A percentile compares a stretch with the other conserved stretches of the same genome.
Conservation (phyloP, 2,888 invertebrate genomes). For the Myopa tessellatipennis region DNA sequence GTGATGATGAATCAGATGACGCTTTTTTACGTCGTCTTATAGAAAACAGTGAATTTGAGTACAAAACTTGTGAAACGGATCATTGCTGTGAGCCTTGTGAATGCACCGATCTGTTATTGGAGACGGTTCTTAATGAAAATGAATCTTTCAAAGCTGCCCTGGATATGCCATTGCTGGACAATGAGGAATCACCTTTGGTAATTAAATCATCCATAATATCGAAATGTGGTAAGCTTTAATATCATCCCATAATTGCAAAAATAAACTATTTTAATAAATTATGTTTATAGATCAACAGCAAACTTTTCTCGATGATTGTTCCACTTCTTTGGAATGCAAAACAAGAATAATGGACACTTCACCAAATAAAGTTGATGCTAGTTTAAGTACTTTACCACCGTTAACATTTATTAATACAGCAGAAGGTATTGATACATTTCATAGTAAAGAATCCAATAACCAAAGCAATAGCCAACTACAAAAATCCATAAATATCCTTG, state of each 20-base stretch:
- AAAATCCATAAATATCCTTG: background rate
- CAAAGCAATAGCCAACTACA: background rate
- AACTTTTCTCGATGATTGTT: background rate
- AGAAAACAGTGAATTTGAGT: conserved; percentile 44
- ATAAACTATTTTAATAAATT: background rate
- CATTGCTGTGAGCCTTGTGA: conserved; percentile 1
- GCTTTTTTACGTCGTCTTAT: conserved; percentile 46
- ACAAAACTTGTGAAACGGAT: conserved; percentile 25
- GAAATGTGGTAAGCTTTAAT: conserved; percentile 6
- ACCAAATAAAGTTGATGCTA: background rate
- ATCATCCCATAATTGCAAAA: background rate
- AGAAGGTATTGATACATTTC: background rate
- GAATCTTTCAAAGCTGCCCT: conserved; percentile 47
- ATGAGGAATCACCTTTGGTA: conserved; percentile 29
- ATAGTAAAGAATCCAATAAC: background rate
- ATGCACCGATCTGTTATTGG: conserved; percentile 7
- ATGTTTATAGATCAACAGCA: background rate
- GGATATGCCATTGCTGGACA: conserved; percentile 50
- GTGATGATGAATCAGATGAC: conserved; percentile 43
- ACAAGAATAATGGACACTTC: background rate
- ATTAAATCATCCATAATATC: background rate
- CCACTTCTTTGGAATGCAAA: background rate
- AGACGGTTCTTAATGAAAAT: conserved; percentile 22
- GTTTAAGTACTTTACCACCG: background rate
- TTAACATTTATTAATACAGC: background rate